These are phyloP conservation scores for Drosophila picticornis DNA, from an alignment of 2,888 invertebrate species.

Conservation along the genomic window DNA sequence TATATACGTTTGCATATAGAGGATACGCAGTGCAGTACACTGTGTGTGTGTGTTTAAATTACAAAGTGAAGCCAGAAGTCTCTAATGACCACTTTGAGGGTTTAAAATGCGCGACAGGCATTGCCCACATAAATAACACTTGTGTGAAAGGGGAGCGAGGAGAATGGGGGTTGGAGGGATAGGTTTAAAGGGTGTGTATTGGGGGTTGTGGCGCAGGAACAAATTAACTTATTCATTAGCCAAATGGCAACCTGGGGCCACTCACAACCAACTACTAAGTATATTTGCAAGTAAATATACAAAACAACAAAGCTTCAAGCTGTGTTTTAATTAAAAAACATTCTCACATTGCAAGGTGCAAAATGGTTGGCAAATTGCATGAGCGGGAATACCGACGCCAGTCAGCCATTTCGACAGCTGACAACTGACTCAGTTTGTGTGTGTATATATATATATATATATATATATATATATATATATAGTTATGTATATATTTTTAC, in stretches of 20 bases:
- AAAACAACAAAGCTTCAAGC: constrained; percentile 34
- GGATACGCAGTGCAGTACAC: constrained; percentile 70
- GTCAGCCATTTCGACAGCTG: constrained; percentile 27
- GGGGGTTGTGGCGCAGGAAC: constrained; percentile 38
- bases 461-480: not conserved
- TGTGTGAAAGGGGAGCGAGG: not conserved
- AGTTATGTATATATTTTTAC: constrained; percentile 6
- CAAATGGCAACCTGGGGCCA: constrained; percentile 73
- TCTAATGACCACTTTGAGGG: constrained; percentile 82
- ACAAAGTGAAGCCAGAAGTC: constrained; percentile 70
- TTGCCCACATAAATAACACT: constrained; percentile 75
- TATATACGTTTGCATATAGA: constrained; percentile 60
- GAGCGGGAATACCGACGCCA: constrained; percentile 15
- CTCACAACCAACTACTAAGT: constrained; percentile 17
- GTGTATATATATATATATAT: not conserved
- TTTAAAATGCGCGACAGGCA: constrained; percentile 79
- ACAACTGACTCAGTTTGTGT: constrained; percentile 14
- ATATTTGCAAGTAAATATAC: constrained; percentile 3
- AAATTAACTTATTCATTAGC: constrained; percentile 82
- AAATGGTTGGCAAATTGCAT: constrained; percentile 73
- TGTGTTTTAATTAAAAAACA: constrained; percentile 56
- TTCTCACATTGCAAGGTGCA: constrained; percentile 69
- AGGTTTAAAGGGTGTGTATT: not conserved
- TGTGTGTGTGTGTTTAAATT: constrained; percentile 52
- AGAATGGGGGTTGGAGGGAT: not conserved